Evolutionary conservation across 2,888 invertebrate species (phyloP).

Genomic region (Lasioglossum morio): DNA sequence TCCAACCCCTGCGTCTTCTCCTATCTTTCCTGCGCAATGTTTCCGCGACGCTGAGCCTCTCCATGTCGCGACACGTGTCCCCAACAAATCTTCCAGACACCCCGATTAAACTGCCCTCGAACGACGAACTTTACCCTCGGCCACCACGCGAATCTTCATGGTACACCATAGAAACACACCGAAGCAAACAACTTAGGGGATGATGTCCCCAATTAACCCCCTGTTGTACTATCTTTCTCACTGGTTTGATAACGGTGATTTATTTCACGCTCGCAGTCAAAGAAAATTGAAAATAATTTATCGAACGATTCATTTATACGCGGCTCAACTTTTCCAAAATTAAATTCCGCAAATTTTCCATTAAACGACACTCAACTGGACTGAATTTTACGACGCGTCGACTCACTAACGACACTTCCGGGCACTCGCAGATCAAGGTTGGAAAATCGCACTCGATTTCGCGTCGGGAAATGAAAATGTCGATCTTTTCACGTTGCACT

Average conservation of each 20-base stretch:
- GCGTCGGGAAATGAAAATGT: background rate
- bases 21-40: slow-evolving; percentile 80
- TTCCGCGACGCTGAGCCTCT: slow-evolving; percentile 80
- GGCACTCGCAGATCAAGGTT: background rate
- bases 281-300: background rate
- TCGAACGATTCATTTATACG: background rate
- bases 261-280: background rate
- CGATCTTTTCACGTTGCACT: background rate
- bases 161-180: background rate
- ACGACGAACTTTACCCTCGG: background rate
- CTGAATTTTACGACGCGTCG: background rate
- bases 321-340: background rate
- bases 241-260: background rate
- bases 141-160: background rate
- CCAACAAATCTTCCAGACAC: slow-evolving; percentile 34
- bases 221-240: background rate
- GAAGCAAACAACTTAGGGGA: background rate
- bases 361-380: background rate
- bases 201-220: background rate
- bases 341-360: background rate
- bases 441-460: background rate
- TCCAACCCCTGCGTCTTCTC: slow-evolving; percentile 90
- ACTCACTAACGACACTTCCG: background rate
- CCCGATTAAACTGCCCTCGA: slow-evolving; percentile 8
- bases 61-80: slow-evolving; percentile 71